Base-by-base conservation (phyloP, 2,113 vertebrate species). In the Holacanthus passer region DNA sequence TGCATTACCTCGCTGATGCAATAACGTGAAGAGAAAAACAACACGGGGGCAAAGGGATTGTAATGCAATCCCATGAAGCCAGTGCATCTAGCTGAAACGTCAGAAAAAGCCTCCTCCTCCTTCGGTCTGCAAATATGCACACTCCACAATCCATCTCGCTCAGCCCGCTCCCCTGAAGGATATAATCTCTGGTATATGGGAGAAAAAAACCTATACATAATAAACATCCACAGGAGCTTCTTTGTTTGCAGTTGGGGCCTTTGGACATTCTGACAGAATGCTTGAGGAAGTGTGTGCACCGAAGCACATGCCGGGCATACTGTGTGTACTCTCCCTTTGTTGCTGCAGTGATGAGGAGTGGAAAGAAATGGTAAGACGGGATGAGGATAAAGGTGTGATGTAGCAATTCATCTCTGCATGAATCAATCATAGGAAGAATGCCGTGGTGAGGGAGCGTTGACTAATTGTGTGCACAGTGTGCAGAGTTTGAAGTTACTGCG, bases 151-250 rank as follows among this genome's bases (percentile, higher is more conserved):
- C 85, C 84, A 92, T 90, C 89, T 83, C 47, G 64, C 75, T 82
- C 76, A 74, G 56, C 12, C 7, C 13, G 45, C 64, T 41, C 13
- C 70, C 88, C 89, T 58, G 45, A 73, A 83, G 85, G 85, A 87
- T 69, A 59, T 77, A 74, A 84, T 85, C 64, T 83, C 43, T 73
- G 71, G 47, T 91, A 78, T 81, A 88, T 4, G 80, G 58, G 39
- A 29, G 29, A 53, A 74, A 75, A 53, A 65, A 29, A 79, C 12
- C 73, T 65, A 85, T 85, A 83, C 81, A 85, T 91, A 89, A 92
- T 87, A 89, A 86, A 89, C 85, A 91, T 88, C 80, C 68, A 84
- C 64, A 43, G 82, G 67, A 89, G 80, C 87, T 77, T 85, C 84
- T 88, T 82, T 92, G 84, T 88, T 88, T 88, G 87, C 75, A 75